Base-by-base conservation (phyloP, 2,888 invertebrate species). In the Rhagonycha lutea region DNA sequence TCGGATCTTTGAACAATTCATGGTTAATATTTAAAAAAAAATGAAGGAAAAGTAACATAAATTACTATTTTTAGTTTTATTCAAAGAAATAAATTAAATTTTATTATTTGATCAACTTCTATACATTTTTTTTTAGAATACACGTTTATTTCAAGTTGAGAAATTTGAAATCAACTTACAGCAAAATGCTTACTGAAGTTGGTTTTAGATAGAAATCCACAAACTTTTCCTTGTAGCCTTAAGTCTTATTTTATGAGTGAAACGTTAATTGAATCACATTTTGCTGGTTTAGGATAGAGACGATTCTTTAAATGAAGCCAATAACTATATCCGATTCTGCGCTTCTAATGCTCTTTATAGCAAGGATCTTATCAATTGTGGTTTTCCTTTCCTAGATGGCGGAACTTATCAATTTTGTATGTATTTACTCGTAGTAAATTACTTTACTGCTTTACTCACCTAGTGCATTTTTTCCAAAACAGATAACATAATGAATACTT, bases 221-320 rank as follows among this genome's bases (percentile, higher is more conserved):
- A 47, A 47, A 47, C 47, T 47, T 47, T 47, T 47, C 47, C n/a
- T 47, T 47, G 47, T 47, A 65, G 63, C 26, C 63, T 12, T 65
- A 65, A 65, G 63, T 65, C 26, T 65, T 65, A 65, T 65, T 65
- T 65, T 65, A 65, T 24, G 63, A 65, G 63, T 65, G 23, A 65
- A 65, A 65, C 26, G 63, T 65, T 65, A 65, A 65, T 65, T 65
- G 63, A 65, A 65, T 65, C 63, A 65, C 63, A 65, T 65, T 26
- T 65, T 65, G 24, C 24, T 60, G 65, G 26, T 60, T 26, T 60
- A 61, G 60, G 32, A 14, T 72, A 28, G 61, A 61, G 60, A 61
- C 47, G 24, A 72, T 68, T 67, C 72, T 72, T 72, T 68, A 61
- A 72, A 72, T 72, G 67, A 72, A 72, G 72, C 67, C 67, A 68